These are phyloP conservation scores for Stegodyphus mimosarum DNA, from an alignment of 1,140 invertebrate genomes.

Conservation along the genomic window DNA sequence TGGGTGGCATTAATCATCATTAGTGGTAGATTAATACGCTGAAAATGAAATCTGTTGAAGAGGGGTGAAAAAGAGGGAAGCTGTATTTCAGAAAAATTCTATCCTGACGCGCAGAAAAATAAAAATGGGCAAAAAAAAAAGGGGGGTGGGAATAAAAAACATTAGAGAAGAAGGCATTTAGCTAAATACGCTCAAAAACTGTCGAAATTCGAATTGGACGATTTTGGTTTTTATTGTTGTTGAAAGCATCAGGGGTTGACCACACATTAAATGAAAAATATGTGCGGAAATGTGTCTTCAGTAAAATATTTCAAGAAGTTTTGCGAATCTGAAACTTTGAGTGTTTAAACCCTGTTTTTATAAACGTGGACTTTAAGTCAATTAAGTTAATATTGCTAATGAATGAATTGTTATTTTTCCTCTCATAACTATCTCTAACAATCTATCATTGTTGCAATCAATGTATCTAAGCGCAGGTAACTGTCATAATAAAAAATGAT, in stretches of 20 bases:
- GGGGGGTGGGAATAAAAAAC: constrained; percentile 10
- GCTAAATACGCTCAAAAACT: constrained; percentile 39
- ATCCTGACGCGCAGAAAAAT: not conserved
- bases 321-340: too few species aligned
- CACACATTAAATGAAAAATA: too few species aligned
- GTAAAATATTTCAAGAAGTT: too few species aligned
- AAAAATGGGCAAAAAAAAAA: not conserved
- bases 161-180: constrained; percentile 46
- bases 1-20: constrained; percentile 55
- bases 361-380: too few species aligned
- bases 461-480: too few species aligned
- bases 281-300: too few species aligned
- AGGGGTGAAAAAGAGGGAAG: not conserved
- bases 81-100: not conserved
- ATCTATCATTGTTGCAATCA: too few species aligned
- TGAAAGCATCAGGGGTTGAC: not conserved
- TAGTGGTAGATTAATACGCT: constrained; percentile 52
- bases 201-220: not conserved
- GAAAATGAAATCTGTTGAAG: constrained; percentile 5
- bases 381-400: too few species aligned
- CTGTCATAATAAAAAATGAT: too few species aligned
- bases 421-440: too few species aligned
- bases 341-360: too few species aligned
- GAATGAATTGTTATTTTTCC: too few species aligned
- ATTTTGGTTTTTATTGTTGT: constrained; percentile 24